Evolutionary conservation across 2,888 invertebrate species (phyloP).

Genomic region (Chirona hameri): DNA sequence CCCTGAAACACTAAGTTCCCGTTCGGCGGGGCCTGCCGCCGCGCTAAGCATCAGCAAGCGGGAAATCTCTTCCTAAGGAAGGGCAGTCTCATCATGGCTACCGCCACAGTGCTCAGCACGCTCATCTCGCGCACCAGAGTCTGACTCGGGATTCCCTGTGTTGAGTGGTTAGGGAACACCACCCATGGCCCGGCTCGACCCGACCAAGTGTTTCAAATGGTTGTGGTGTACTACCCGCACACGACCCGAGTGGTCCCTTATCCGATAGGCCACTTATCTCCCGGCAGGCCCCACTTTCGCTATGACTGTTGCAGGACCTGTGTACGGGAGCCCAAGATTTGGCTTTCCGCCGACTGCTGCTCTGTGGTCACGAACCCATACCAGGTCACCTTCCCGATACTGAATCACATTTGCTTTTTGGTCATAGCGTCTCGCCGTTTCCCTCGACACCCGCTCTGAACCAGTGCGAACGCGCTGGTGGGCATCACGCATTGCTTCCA

Average conservation of each 20-base stretch:
- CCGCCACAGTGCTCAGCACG: too few relatives aligned
- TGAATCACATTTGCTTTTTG: background rate
- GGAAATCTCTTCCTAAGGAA: too few relatives aligned
- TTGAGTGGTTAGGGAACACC: too few relatives aligned
- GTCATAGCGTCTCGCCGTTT: background rate
- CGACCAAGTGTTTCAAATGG: background rate
- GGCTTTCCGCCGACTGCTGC: background rate
- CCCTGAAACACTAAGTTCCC: too few relatives aligned
- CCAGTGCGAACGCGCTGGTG: background rate
- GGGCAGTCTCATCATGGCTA: too few relatives aligned
- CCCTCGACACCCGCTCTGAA: background rate
- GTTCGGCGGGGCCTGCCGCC: too few relatives aligned
- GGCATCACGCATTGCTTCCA: background rate
- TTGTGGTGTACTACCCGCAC: background rate
- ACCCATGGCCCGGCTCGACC: too few relatives aligned
- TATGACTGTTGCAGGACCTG: background rate
- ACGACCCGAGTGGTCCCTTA: background rate
- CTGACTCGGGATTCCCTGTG: too few relatives aligned
- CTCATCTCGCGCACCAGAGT: too few relatives aligned
- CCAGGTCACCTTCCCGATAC: background rate
- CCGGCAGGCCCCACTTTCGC: background rate
- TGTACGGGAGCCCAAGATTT: background rate
- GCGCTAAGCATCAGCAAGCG: too few relatives aligned
- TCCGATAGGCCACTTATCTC: background rate
- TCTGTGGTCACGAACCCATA: background rate